Conservation (phyloP, 2,797 vertebrate genomes). For the Erpetoichthys calabaricus region DNA sequence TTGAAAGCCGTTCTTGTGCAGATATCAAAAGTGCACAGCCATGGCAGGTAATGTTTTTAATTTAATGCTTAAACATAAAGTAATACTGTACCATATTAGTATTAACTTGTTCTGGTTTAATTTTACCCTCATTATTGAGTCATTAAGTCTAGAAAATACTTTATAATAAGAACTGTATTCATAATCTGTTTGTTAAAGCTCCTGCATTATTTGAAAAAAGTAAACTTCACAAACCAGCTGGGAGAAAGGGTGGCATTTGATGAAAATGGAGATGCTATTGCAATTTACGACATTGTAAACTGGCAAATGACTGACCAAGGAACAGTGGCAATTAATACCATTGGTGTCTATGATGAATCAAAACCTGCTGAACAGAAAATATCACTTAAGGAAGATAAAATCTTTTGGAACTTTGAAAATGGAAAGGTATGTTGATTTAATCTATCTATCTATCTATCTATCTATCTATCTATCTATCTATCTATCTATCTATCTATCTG, state of each 20-base stretch:
- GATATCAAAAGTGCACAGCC: slow-evolving; percentile 33
- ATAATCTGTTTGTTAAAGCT: slow-evolving; percentile 28
- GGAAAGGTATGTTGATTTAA: slow-evolving; percentile 30
- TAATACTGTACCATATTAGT: no score
- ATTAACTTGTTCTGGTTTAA: no score
- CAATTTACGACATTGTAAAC: slow-evolving; percentile 59
- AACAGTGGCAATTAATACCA: slow-evolving; percentile 39
- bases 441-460: no score
- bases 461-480: no score
- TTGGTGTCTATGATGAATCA: slow-evolving; percentile 51
- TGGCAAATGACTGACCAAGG: slow-evolving; percentile 41
- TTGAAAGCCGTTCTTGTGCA: slow-evolving; percentile 34
- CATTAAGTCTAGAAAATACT: no score
- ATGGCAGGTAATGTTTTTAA: slow-evolving; percentile 43
- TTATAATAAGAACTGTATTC: no score
- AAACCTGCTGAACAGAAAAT: slow-evolving; percentile 28
- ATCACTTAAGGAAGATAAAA: slow-evolving; percentile 36
- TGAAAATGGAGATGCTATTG: slow-evolving; percentile 50
- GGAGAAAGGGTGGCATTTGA: slow-evolving; percentile 57
- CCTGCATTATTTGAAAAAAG: slow-evolving; percentile 48
- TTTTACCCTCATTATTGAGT: no score
- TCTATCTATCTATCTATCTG: no score
- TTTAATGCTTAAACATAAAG: no score
- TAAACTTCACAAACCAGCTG: slow-evolving; percentile 38
- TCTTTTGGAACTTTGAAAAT: slow-evolving; percentile 50